These are phyloP conservation scores for Drosophila nasuta DNA, from an alignment of 1,140 invertebrate species.

Conservation along the genomic window DNA sequence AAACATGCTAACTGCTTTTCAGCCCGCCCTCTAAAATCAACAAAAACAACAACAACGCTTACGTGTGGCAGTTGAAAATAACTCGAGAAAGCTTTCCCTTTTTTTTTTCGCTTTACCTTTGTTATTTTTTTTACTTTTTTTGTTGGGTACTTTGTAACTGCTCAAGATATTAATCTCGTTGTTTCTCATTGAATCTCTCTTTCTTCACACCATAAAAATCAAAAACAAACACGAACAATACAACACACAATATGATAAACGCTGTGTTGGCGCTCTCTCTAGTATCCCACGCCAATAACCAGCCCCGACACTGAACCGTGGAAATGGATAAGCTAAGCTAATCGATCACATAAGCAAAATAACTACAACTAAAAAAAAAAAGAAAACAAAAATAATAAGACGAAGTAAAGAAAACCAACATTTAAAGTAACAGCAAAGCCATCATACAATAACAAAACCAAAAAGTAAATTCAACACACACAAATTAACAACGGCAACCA, in stretches of 20 bases:
- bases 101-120: conserved; percentile 12
- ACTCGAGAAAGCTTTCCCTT: conserved; percentile 27
- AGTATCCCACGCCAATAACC: conserved; percentile 93
- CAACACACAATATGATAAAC: conserved; percentile 23
- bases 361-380: conserved; percentile 31
- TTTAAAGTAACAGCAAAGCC: conserved; percentile 5
- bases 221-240: conserved; percentile 14
- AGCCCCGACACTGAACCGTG: conserved; percentile 93
- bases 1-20: conserved; percentile 28
- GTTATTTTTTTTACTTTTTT: conserved; percentile 1
- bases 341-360: conserved; percentile 34
- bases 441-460: conserved; percentile 6
- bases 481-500: conserved; percentile 21
- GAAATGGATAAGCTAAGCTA: conserved; percentile 89
- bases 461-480: conserved; percentile 30
- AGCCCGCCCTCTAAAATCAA: neutral
- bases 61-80: conserved; percentile 23
- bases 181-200: conserved; percentile 75
- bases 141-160: conserved; percentile 19
- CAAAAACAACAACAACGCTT: conserved; percentile 9
- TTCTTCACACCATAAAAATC: conserved; percentile 39
- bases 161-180: conserved; percentile 67
- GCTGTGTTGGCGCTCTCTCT: conserved; percentile 50
- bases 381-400: conserved; percentile 29
- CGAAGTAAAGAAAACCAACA: conserved; percentile 26